A percentile compares a stretch with the other conserved stretches of the same genome.
Conservation (phyloP, 2,888 invertebrate genomes). For the Xylota sylvarum region DNA sequence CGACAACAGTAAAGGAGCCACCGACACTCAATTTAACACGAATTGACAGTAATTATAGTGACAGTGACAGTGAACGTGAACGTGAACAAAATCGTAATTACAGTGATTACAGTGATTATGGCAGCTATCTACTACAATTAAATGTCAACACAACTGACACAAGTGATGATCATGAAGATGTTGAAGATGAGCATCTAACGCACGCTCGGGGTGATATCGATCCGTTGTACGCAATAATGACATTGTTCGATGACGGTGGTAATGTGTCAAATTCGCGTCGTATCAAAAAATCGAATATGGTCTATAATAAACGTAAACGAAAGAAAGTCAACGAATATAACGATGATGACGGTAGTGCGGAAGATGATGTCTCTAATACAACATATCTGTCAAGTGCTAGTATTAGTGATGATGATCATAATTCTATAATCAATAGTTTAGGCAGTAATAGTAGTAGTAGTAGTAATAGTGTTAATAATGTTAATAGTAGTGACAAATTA, state of each 20-base stretch:
- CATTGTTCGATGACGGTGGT: constrained; percentile 57
- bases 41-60: constrained; percentile 53
- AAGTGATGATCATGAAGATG: constrained; percentile 79
- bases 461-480: constrained; percentile 69
- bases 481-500: constrained; percentile 77
- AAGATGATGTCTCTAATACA: constrained; percentile 65
- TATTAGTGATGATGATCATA: constrained; percentile 66
- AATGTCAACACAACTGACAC: constrained; percentile 65
- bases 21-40: constrained; percentile 34
- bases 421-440: constrained; percentile 53
- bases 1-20: constrained; percentile 38
- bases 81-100: constrained; percentile 57
- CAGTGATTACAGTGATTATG: constrained; percentile 69
- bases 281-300: constrained; percentile 76
- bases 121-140: constrained; percentile 58
- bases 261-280: constrained; percentile 73
- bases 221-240: constrained; percentile 61
- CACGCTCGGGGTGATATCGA: constrained; percentile 63
- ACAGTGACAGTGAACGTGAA: constrained; percentile 69
- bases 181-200: constrained; percentile 60
- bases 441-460: constrained; percentile 51
- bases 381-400: constrained; percentile 74
- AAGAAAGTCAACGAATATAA: constrained; percentile 69
- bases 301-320: constrained; percentile 76
- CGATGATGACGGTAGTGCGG: constrained; percentile 24